phyloP scores from a whole-genome alignment of 2,888 invertebrate genomes.

The Pedicia rivosa region DNA sequence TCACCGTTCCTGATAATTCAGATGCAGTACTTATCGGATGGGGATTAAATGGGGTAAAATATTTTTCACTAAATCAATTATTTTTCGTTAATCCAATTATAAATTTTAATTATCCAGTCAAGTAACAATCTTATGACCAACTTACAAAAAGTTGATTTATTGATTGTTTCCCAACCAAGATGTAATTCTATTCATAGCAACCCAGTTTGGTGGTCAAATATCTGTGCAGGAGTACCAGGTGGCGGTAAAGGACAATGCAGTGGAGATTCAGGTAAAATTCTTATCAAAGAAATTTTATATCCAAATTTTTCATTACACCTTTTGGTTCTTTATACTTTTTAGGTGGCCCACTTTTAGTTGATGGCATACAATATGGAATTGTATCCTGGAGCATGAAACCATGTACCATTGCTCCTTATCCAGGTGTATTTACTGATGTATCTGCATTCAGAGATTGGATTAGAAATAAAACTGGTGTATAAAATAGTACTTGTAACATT shows the following conservation, averaged over 20 bases:
- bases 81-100: too few species aligned
- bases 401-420: slow-evolving; percentile 15
- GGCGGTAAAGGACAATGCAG: slow-evolving; percentile 22
- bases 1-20: not conserved
- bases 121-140: slow-evolving; percentile 22
- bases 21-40: slow-evolving; percentile 12
- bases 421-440: slow-evolving; percentile 18
- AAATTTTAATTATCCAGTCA: too few species aligned
- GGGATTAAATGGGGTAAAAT: slow-evolving; percentile 9
- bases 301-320: too few species aligned
- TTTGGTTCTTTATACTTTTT: too few species aligned
- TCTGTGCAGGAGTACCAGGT: slow-evolving; percentile 18
- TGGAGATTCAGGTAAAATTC: slow-evolving; percentile 16
- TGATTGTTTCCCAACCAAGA: slow-evolving; percentile 14
- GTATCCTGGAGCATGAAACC: slow-evolving; percentile 21
- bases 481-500: too few species aligned
- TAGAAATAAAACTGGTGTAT: not conserved
- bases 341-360: slow-evolving; percentile 16
- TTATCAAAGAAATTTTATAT: too few species aligned
- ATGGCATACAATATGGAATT: slow-evolving; percentile 13
- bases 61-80: too few species aligned
- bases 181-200: slow-evolving; percentile 12
- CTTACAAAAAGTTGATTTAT: slow-evolving; percentile 16
- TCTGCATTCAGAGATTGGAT: slow-evolving; percentile 19
- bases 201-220: slow-evolving; percentile 13